Base-by-base conservation (phyloP, 2,888 invertebrate genomes). In the Aspidiotus destructor region DNA sequence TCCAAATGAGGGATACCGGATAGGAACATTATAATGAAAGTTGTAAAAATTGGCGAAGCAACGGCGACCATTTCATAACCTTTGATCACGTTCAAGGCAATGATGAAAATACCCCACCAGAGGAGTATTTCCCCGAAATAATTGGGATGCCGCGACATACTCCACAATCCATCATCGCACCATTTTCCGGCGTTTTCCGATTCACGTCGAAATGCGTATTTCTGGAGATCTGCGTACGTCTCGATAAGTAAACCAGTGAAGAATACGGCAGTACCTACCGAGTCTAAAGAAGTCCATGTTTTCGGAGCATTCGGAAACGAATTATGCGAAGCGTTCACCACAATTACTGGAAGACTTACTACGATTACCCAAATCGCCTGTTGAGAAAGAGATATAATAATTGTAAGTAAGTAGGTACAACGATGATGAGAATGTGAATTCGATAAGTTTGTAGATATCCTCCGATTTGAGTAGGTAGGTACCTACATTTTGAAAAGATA, bases 41-140 rank as follows among this genome's bases (percentile, higher is more conserved):
- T 88, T 28, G 90, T 92, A 77, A 94, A 94, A 70, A 93, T 79
- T 8, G 93, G 93, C 15, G 92, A 92, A 73, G 91, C 81, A 73
- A 92, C 86, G 10, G 88, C 91, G 41, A 91, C 81, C 88, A 91
- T 93, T 79, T 94, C 92, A 62, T 69, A 69, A 8, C 91, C 89
- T 74, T 87, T 85, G 73, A 94, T 85, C 16, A 93, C 88, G 76
- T 91, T 92, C 48, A 92, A 78, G 0, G 92, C 89, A 77, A 93
- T 88, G 64, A 90, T 85, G 76, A 94, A 94, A 74, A 94, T 87
- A 6, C 95, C 93, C 89, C 93, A 90, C 94, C 95, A 93, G 15
- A 95, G 82, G 0, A 92, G 83, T 11, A 94, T 90, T 80, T 95
- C 95, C 0, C 95, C 95, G 76, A 95, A 94, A 77, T 94, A 95